A percentile compares a stretch with the other conserved stretches of the same genome.
Conservation (phyloP, 2,888 invertebrate genomes). For the Apodemia zela region DNA sequence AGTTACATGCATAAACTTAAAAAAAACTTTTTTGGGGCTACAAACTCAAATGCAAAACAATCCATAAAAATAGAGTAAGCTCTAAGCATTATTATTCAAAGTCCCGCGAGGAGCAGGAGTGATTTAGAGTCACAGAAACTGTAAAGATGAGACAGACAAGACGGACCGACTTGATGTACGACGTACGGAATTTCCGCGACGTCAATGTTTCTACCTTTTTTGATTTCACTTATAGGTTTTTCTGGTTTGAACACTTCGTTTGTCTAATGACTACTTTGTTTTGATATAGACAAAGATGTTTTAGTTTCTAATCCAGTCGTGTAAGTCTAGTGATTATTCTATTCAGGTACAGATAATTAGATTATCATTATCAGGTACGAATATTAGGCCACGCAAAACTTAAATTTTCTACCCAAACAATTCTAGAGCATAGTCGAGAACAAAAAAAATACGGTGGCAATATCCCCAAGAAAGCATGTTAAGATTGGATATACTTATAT, state of each 20-base stretch:
- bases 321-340: background rate
- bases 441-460: too few species aligned
- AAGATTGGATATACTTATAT: too few species aligned
- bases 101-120: background rate
- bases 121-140: conserved; percentile 12
- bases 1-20: too few species aligned
- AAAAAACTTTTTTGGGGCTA: too few species aligned
- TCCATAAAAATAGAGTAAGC: background rate
- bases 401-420: too few species aligned
- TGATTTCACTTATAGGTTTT: background rate
- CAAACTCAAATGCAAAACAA: background rate
- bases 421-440: too few species aligned
- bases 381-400: too few species aligned
- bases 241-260: background rate
- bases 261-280: background rate
- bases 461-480: too few species aligned
- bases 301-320: background rate
- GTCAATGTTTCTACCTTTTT: conserved; percentile 6
- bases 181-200: conserved; percentile 8
- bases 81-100: conserved; percentile 1
- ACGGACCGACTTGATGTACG: conserved; percentile 12
- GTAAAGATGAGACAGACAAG: conserved; percentile 16
- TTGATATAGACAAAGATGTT: background rate
- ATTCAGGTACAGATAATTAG: background rate
- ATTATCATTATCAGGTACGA: too few species aligned